These are phyloP conservation scores for Apocrypta bakeri DNA, from an alignment of 1,140 invertebrate species.

Conservation along the genomic window DNA sequence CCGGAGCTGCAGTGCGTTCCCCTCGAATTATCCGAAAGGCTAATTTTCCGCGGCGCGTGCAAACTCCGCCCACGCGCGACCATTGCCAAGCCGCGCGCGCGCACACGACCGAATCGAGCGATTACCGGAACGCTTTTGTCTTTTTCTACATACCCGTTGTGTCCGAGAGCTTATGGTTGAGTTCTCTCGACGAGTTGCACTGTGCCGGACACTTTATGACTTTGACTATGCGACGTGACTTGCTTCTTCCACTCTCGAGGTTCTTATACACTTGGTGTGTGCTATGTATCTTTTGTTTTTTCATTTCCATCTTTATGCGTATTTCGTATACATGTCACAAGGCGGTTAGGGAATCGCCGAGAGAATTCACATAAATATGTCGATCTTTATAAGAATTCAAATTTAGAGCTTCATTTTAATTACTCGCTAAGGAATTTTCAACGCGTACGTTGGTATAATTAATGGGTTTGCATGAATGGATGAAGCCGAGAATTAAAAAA, in stretches of 20 bases:
- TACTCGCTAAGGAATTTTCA: no score
- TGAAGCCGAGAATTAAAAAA: no score
- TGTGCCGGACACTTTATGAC: not conserved
- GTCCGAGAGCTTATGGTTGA: not conserved
- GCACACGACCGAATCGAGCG: slow-evolving; percentile 48
- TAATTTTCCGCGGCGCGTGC: slow-evolving; percentile 25
- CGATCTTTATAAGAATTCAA: no score
- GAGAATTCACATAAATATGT: no score
- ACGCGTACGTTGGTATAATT: no score
- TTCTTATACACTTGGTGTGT: no score
- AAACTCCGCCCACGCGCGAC: slow-evolving; percentile 23
- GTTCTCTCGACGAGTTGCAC: not conserved
- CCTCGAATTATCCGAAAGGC: slow-evolving; percentile 12
- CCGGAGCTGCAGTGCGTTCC: not conserved
- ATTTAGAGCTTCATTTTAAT: no score
- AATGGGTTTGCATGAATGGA: no score
- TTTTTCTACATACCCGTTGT: slow-evolving; percentile 30
- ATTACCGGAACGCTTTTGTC: slow-evolving; percentile 24
- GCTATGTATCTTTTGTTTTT: no score
- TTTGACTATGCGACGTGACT: not conserved
- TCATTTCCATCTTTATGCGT: no score
- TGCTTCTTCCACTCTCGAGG: not conserved
- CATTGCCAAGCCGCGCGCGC: slow-evolving; percentile 18
- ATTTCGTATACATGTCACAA: no score
- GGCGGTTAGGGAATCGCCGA: no score